Percentiles rank a stretch among this genome's conserved stretches.
Evolutionary conservation across 2,797 vertebrate species (phyloP).

Genomic region (Molossus molossus): DNA sequence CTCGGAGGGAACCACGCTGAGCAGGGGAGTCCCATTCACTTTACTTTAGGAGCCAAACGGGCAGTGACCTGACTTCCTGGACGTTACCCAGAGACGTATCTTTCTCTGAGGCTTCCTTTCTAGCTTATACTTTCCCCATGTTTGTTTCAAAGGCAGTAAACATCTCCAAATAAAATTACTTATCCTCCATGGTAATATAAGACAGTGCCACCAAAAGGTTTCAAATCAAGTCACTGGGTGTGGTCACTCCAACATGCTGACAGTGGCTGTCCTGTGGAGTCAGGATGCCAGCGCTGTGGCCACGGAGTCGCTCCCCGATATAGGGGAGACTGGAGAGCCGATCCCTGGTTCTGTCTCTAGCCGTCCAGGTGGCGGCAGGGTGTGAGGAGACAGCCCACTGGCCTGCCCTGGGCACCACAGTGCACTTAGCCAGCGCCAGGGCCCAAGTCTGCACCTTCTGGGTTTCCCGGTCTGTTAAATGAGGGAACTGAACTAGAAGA

Average conservation of each 20-base stretch:
- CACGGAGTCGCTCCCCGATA: neutral
- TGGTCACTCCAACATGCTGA: neutral
- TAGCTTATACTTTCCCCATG: neutral
- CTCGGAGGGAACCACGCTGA: neutral
- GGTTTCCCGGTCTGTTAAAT: neutral
- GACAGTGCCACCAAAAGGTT: neutral
- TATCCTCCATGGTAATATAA: neutral
- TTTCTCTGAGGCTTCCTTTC: constrained; percentile 47
- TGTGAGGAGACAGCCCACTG: neutral
- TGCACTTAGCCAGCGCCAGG: neutral
- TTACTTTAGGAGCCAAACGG: neutral
- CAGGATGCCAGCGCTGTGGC: neutral
- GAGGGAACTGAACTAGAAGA: neutral
- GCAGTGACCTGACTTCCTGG: neutral
- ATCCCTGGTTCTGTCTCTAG: neutral
- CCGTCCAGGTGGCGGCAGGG: neutral
- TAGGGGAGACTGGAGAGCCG: neutral
- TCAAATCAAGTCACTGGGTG: neutral
- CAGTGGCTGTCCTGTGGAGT: neutral
- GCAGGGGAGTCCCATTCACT: neutral
- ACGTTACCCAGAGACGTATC: neutral
- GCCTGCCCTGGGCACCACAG: fast-evolving
- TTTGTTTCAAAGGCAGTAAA: neutral
- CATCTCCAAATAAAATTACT: neutral
- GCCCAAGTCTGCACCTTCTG: neutral